Evolutionary conservation across 2,797 vertebrate species (phyloP).

Genomic region (Acipenser transmontanus): DNA sequence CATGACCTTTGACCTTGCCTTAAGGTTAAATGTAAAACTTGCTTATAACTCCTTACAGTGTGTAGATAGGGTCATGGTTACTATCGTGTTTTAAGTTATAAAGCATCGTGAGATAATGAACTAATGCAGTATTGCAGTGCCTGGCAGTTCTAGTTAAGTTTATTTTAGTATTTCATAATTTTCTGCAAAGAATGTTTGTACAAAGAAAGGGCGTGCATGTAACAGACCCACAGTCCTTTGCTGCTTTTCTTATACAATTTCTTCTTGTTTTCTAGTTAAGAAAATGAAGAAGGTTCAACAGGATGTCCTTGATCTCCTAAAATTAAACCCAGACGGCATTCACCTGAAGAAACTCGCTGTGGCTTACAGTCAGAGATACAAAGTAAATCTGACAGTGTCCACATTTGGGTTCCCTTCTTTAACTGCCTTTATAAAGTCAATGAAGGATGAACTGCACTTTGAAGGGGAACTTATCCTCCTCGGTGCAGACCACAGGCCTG

Average conservation of each 20-base stretch:
- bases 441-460: conserved; percentile 37
- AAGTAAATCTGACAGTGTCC: conserved; percentile 27
- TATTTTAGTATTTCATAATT: no score
- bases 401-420: conserved; percentile 42
- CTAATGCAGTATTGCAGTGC: no score
- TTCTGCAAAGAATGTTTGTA: no score
- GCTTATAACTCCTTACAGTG: no score
- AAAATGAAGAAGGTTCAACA: background rate
- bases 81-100: no score
- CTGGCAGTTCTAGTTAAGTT: no score
- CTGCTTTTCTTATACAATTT: background rate
- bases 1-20: no score
- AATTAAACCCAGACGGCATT: conserved; percentile 38
- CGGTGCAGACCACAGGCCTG: conserved; percentile 24
- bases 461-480: conserved; percentile 37
- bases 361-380: conserved; percentile 40
- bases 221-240: no score
- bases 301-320: conserved; percentile 42
- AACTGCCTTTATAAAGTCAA: conserved; percentile 32
- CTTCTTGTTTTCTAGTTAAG: background rate
- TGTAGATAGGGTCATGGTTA: no score
- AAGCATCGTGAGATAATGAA: no score
- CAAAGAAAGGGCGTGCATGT: no score
- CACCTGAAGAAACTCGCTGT: conserved; percentile 31
- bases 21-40: no score